Evolutionary conservation across 1,140 invertebrate genomes (phyloP), one percentile per base, ranked within the genome.

Genomic region (Ceratina japonica): DNA sequence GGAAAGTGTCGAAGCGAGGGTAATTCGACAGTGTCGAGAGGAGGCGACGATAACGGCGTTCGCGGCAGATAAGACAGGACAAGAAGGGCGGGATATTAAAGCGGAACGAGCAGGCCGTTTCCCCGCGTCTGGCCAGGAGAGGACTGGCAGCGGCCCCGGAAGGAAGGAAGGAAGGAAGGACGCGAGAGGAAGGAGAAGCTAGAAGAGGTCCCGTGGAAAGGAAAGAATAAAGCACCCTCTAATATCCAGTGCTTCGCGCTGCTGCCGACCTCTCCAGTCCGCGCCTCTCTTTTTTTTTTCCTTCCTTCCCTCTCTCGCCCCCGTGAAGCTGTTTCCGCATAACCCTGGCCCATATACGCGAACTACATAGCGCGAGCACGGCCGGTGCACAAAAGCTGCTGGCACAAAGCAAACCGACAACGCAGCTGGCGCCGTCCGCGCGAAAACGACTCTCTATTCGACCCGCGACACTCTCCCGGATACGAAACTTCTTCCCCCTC

Each of bases 271-370:
- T 63, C 62, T 78, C 68, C 31, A 69, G 56, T 31, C 44, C 24
- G 15, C 31, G 64, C 61, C 69, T 65, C 20, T 37, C 7, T 44
- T 44, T 44, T 10, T 44, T 44, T 10, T 44, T 44, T 10, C 7
- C 7, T 7, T 37, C 37, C 37, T 44, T 44, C 37, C 10, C 37
- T 44, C 37, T 44, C 37, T 7, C 37, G 37, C 18, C 49, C 49
- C 37, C 66, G 16, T 49, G 22, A n/a, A 69, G 70, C 64, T 24
- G 56, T 44, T 78, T 69, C 58, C 69, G 58, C 51, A 56, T 81
- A 84, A 80, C 82, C 78, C 77, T 80, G 82, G 82, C 68, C 82
- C 31, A 84, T 52, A 80, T 84, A 84, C 37, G 62, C n/a, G 20
- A 31, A 18, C 62, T 4, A 31, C 16, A 12, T 12, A 15, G 5